Evolutionary conservation across 2,113 vertebrate species (phyloP).

Genomic region (Crotophaga sulcirostris): DNA sequence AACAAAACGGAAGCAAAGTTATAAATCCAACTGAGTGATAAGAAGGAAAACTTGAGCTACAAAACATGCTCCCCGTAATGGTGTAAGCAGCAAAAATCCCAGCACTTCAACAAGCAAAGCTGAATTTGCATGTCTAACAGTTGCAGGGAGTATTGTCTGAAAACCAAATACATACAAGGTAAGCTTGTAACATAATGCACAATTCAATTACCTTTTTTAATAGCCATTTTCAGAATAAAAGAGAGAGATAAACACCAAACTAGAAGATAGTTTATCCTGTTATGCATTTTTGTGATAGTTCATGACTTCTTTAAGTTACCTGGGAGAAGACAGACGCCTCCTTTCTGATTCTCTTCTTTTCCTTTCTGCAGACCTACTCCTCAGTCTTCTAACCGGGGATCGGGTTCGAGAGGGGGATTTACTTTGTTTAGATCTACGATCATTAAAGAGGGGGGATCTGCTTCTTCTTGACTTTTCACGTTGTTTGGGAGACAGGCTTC

Average conservation of each 20-base stretch:
- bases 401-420: conserved; percentile 86
- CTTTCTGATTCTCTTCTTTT: conserved; percentile 89
- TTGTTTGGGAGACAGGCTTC: conserved; percentile 87
- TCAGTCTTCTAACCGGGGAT: conserved; percentile 83
- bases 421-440: conserved; percentile 85
- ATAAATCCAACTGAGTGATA: accelerated
- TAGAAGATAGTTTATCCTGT: accelerated
- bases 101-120: background rate
- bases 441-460: conserved; percentile 75
- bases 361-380: conserved; percentile 88
- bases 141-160: background rate
- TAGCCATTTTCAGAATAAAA: background rate
- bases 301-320: conserved; percentile 67
- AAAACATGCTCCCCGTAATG: background rate
- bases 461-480: conserved; percentile 81
- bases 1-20: background rate
- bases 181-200: background rate
- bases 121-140: background rate
- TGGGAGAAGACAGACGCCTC: conserved; percentile 86
- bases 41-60: background rate
- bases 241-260: background rate
- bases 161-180: background rate
- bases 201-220: background rate
- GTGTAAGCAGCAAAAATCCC: background rate
- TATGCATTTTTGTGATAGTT: background rate